Evolutionary conservation across 2,888 invertebrate species (phyloP), one percentile per base, ranked within the genome.

Genomic region (Dolichopus griseipennis): DNA sequence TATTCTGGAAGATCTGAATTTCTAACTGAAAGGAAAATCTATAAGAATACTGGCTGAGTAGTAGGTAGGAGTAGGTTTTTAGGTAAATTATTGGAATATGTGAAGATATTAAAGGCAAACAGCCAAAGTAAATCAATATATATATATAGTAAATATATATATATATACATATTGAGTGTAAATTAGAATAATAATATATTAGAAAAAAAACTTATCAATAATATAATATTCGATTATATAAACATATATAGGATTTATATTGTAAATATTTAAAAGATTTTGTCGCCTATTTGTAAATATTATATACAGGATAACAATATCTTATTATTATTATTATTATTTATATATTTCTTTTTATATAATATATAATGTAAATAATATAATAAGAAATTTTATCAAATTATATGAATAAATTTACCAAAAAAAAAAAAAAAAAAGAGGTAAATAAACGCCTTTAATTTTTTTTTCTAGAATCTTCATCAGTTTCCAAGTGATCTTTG

Each of bases 251-350:
- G 1, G n/a, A 18, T 52, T 52, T 52, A 6, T 52, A 52, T 52
- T 52, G 52, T 52, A 52, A 52, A 52, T 18, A 52, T 52, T 52
- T 52, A 52, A 52, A 52, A 18, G 52, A 52, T 52, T 52, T 52
- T 52, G 52, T 52, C 52, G 52, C 52, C 52, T 52, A 52, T 52
- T 52, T 52, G 52, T 52, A 52, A 52, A 52, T 52, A 52, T 52
- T 52, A 52, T 52, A 52, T 7, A 34, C 34, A 52, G 52, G 18
- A 18, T 18, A 52, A 52, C 52, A 52, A 52, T 52, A 52, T 52
- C 5, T 52, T 52, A n/a, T n/a, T n/a, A n/a, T n/a, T n/a, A n/a
- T n/a, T n/a, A n/a, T n/a, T n/a, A n/a, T n/a, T n/a, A n/a, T n/a
- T n/a, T n/a, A n/a, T n/a, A n/a, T n/a, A n/a, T n/a, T n/a, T n/a